Evolutionary conservation across 2,888 invertebrate species (phyloP), one percentile per base, ranked within the genome.

Genomic region (Oegoconia quadripuncta): DNA sequence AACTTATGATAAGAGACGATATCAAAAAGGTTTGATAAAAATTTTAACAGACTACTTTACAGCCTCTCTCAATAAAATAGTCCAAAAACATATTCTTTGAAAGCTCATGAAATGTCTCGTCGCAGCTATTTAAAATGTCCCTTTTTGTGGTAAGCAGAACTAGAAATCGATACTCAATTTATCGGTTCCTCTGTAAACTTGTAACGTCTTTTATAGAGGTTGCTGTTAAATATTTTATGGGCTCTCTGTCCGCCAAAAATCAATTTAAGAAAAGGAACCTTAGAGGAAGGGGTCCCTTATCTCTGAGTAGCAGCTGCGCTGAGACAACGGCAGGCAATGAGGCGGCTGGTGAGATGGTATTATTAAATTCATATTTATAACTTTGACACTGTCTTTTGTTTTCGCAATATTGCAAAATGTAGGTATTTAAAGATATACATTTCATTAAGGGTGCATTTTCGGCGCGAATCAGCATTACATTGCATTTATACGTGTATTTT

Each of bases 251-350:
- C 51, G 48, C 55, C 61, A 61, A 70, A 79, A 77, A 77, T 80
- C 74, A 74, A 80, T 81, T 79, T 71, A 65, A 74, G 67, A 68
- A 68, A 64, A 66, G 64, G 46, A 69, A 72, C 65, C 75, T 69
- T 66, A 66, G 74, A 71, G 65, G 71, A 34, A 75, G 67, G 82
- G 82, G 69, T 68, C 71, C 48, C 76, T 81, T 84, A 83, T 82
- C 83, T 72, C 44, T 42, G 41, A 46, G 44, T 55, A 59, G 59
- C 83, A 83, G 83, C 74, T 74, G 72, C 57, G 62, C 55, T 64
- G 60, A 70, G 67, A 74, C 72, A 79, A 73, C 71, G 72, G 48
- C 44, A 43, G 50, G 50, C 45, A 53, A 55, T 57, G 50, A 45
- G 26, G 25, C 25, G 29, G 14, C 25, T 34, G 40, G 31, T 41